These are phyloP conservation scores for Drosophila basisetae DNA, from an alignment of 2,888 invertebrate genomes.

Conservation along the genomic window DNA sequence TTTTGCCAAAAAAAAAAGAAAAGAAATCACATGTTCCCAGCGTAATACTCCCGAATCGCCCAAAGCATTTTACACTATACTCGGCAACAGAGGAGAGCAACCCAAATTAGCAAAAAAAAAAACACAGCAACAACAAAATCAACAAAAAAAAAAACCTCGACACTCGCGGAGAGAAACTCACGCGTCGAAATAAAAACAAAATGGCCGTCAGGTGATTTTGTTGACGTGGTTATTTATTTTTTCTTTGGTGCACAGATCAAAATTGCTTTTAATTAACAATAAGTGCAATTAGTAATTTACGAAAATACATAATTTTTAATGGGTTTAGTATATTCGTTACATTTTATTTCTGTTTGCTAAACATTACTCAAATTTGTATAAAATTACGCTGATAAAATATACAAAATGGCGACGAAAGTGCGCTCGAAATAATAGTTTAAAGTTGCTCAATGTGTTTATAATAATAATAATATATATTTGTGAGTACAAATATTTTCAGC, in stretches of 20 bases:
- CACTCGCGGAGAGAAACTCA: slow-evolving; percentile 48
- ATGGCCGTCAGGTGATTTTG: slow-evolving; percentile 65
- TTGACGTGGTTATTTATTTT: slow-evolving; percentile 54
- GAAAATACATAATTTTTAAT: not conserved
- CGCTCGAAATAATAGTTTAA: not conserved
- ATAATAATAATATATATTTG: not conserved
- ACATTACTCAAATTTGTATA: not conserved
- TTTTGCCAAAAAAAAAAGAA: slow-evolving; percentile 26
- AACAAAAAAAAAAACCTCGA: slow-evolving; percentile 34
- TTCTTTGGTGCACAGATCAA: slow-evolving; percentile 4
- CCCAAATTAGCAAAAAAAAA: slow-evolving; percentile 64
- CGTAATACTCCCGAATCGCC: slow-evolving; percentile 24
- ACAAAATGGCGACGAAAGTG: slow-evolving; percentile 61
- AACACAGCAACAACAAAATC: slow-evolving; percentile 19
- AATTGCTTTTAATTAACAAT: slow-evolving; percentile 1
- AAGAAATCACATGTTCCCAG: slow-evolving; percentile 52
- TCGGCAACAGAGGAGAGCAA: slow-evolving; percentile 41
- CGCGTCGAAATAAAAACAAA: slow-evolving; percentile 59
- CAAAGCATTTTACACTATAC: slow-evolving; percentile 20
- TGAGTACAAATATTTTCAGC: not conserved
- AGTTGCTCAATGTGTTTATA: too few species aligned
- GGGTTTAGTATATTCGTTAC: too few species aligned
- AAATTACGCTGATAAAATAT: not conserved
- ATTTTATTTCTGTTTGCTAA: not conserved
- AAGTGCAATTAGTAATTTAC: not conserved